Conservation (phyloP, 2,888 invertebrate genomes). For the Troides oblongomaculatus region DNA sequence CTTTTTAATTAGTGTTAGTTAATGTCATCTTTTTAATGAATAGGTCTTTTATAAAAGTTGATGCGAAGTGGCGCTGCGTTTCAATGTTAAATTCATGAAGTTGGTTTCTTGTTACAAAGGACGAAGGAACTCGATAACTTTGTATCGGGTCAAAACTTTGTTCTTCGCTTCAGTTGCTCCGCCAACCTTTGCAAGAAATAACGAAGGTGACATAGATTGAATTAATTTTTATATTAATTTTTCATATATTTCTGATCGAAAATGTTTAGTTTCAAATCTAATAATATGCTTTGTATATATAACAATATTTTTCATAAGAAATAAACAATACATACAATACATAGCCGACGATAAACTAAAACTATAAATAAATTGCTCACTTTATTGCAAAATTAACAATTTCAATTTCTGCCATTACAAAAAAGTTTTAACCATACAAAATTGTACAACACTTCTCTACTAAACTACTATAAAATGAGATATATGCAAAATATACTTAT, state of each 20-base stretch:
- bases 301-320: no score
- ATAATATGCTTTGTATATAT: no score
- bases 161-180: constrained; percentile 23
- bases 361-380: no score
- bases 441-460: no score
- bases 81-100: constrained; percentile 26
- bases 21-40: not conserved
- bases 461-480: not conserved
- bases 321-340: no score
- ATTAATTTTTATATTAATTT: not conserved
- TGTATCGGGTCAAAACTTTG: constrained; percentile 22
- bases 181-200: constrained; percentile 19
- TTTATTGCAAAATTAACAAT: no score
- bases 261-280: no score
- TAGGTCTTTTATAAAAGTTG: not conserved
- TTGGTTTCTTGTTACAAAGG: constrained; percentile 21
- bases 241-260: not conserved
- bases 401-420: not conserved
- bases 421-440: not conserved
- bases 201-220: constrained; percentile 5
- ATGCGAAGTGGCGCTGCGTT: not conserved
- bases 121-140: constrained; percentile 26
- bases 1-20: no score
- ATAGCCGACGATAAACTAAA: no score
- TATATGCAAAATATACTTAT: not conserved